phyloP scores from a whole-genome alignment of 2,797 vertebrate genomes.

The Danionella dracula region DNA sequence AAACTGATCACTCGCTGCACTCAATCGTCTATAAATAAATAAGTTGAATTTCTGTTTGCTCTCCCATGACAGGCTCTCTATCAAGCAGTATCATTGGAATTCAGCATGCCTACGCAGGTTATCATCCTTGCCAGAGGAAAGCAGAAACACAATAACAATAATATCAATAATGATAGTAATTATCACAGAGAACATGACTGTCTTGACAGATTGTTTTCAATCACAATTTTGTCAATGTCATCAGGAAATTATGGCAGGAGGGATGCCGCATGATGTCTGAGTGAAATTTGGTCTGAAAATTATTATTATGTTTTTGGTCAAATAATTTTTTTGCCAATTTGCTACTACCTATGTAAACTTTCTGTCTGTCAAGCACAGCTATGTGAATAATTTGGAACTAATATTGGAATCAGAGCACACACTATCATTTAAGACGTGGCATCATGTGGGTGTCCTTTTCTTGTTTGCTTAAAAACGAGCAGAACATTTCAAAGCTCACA shows the following conservation, averaged over 20 bases:
- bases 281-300: slow-evolving; percentile 16
- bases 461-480: too few relatives aligned
- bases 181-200: slow-evolving; percentile 36
- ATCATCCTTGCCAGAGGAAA: slow-evolving; percentile 43
- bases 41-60: slow-evolving; percentile 41
- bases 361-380: slow-evolving; percentile 15
- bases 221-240: slow-evolving; percentile 36
- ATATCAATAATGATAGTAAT: slow-evolving; percentile 38
- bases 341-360: slow-evolving; percentile 9
- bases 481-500: too few relatives aligned
- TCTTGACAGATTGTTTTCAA: slow-evolving; percentile 41
- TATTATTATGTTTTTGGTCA: slow-evolving; percentile 13
- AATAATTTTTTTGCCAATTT: slow-evolving; percentile 8
- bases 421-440: too few relatives aligned
- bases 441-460: too few relatives aligned
- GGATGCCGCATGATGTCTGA: slow-evolving; percentile 22
- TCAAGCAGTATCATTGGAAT: slow-evolving; percentile 49
- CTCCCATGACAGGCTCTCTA: slow-evolving; percentile 50
- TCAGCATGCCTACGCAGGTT: slow-evolving; percentile 42
- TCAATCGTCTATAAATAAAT: slow-evolving; percentile 41
- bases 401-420: neutral
- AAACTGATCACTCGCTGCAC: slow-evolving; percentile 28
- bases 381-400: slow-evolving; percentile 3
- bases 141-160: slow-evolving; percentile 10
- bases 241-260: slow-evolving; percentile 24